phyloP scores from a whole-genome alignment of 2,113 vertebrate genomes.

The Zosterops japonicus region DNA sequence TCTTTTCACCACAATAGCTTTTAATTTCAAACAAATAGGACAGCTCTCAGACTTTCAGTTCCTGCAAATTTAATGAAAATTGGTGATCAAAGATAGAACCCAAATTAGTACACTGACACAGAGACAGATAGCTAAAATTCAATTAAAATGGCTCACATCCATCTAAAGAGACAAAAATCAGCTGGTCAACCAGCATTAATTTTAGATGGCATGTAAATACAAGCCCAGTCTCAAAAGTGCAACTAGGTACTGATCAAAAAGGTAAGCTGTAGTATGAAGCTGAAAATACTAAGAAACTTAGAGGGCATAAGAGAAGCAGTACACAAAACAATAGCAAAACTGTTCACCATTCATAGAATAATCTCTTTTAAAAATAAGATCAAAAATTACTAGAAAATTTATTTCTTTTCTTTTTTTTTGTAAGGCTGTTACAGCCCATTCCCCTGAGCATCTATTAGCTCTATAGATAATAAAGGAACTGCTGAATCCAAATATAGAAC shows the following conservation, averaged over 20 bases:
- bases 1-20: neutral
- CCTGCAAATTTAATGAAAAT: neutral
- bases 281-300: neutral
- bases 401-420: neutral
- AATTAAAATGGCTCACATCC: neutral
- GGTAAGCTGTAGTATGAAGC: neutral
- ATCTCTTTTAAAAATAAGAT: neutral
- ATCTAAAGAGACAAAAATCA: neutral
- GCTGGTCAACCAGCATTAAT: neutral
- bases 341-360: neutral
- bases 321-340: neutral
- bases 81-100: neutral
- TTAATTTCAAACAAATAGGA: neutral
- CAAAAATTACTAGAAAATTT: neutral
- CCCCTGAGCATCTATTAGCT: neutral
- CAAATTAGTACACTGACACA: neutral
- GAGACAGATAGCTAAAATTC: neutral
- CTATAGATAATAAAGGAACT: neutral
- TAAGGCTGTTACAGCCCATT: neutral
- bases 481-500: neutral
- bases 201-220: neutral
- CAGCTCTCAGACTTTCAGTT: neutral
- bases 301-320: neutral
- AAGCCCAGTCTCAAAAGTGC: neutral
- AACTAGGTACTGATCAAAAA: neutral